These are phyloP conservation scores for Lysandra coridon DNA, from an alignment of 2,888 invertebrate species.

Conservation along the genomic window DNA sequence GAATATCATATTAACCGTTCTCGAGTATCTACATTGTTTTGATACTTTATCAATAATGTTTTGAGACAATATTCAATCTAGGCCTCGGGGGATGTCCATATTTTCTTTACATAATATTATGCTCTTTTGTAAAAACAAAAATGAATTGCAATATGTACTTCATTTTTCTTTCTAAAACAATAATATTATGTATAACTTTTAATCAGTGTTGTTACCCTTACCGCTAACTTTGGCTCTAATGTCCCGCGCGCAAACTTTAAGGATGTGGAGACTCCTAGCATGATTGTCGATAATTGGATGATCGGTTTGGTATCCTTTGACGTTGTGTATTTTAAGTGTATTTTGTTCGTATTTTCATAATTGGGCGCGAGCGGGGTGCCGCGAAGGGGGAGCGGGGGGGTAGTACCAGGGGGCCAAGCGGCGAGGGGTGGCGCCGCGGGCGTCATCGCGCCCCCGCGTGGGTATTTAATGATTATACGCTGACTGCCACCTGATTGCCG, in stretches of 20 bases:
- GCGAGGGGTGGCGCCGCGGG: slow-evolving; percentile 64
- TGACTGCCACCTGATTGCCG: slow-evolving; percentile 79
- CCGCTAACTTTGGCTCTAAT: slow-evolving; percentile 10
- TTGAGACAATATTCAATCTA: neutral
- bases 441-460: slow-evolving; percentile 74
- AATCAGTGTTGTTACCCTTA: neutral
- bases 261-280: slow-evolving; percentile 50
- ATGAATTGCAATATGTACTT: neutral
- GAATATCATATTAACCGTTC: neutral
- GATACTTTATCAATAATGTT: neutral
- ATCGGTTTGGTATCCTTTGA: slow-evolving; percentile 53
- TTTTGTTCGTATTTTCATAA: slow-evolving; percentile 81
- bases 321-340: slow-evolving; percentile 70
- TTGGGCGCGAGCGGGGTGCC: slow-evolving; percentile 63
- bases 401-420: slow-evolving; percentile 6
- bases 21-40: neutral
- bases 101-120: neutral
- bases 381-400: slow-evolving; percentile 12
- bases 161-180: neutral
- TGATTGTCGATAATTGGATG: slow-evolving; percentile 42
- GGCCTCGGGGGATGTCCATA: neutral
- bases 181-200: neutral
- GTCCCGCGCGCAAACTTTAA: slow-evolving; percentile 44
- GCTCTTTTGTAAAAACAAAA: neutral
- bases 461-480: slow-evolving; percentile 81